A percentile compares a stretch with the other conserved stretches of the same genome.
Evolutionary conservation across 64 coral and sea anemone genomes (phyloP).

Genomic region (Stylophora pistillata): DNA sequence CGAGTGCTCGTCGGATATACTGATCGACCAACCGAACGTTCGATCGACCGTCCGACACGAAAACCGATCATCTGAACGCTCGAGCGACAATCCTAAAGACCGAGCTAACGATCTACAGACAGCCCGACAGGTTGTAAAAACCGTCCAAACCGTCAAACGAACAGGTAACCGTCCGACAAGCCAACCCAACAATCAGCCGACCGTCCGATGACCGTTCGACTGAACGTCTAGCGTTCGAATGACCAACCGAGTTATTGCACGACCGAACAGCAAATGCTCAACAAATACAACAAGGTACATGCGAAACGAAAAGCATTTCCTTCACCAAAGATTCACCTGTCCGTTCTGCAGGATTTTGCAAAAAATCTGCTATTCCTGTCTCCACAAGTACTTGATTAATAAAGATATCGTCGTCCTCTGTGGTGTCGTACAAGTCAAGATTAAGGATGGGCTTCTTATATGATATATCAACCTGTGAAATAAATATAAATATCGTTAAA

Average conservation of each 20-base stretch:
- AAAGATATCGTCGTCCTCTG: slow-evolving; percentile 77
- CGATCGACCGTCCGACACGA: not conserved
- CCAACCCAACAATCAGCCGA: not conserved
- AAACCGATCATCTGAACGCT: too few species aligned
- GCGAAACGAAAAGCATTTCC: not conserved
- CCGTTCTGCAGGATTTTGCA: slow-evolving; percentile 1
- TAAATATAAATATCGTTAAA: not conserved
- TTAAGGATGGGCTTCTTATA: slow-evolving; percentile 66
- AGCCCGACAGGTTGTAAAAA: too few species aligned
- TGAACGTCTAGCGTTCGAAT: too few species aligned
- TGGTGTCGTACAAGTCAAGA: slow-evolving; percentile 81
- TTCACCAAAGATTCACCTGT: slow-evolving; percentile 7
- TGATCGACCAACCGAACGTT: too few species aligned
- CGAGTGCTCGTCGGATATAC: not conserved
- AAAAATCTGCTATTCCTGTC: slow-evolving; percentile 59
- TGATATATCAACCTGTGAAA: slow-evolving; percentile 49
- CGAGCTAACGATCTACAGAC: not conserved
- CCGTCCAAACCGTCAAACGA: too few species aligned
- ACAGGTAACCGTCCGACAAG: too few species aligned
- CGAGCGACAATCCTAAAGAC: too few species aligned
- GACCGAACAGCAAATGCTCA: not conserved
- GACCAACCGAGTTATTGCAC: not conserved
- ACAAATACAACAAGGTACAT: not conserved
- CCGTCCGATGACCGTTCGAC: too few species aligned
- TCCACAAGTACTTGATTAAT: slow-evolving; percentile 78